Evolutionary conservation across 2,797 vertebrate species (phyloP).

Genomic region (Crypturellus tataupa): DNA sequence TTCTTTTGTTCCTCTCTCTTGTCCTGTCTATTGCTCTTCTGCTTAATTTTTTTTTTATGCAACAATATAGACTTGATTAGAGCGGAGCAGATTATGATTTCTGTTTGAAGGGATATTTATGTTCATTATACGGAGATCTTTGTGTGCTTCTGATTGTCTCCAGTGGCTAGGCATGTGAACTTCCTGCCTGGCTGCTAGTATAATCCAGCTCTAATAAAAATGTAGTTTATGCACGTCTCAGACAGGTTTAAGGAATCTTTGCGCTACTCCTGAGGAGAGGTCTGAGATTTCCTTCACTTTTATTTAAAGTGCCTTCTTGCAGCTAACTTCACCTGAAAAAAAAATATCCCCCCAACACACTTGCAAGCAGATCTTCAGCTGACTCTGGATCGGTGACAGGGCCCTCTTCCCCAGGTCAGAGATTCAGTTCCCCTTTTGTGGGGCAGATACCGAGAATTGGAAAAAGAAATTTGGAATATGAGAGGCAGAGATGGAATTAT

Average conservation of each 20-base stretch:
- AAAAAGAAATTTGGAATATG: not conserved
- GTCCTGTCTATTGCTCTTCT: constrained; percentile 47
- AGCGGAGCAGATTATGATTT: constrained; percentile 73
- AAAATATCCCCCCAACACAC: no score
- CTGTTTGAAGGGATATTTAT: constrained; percentile 80
- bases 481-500: not conserved
- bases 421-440: not conserved
- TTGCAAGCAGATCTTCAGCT: not conserved
- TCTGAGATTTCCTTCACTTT: constrained; percentile 51
- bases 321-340: not conserved
- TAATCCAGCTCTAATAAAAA: constrained; percentile 77
- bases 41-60: constrained; percentile 79
- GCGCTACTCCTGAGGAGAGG: constrained; percentile 62
- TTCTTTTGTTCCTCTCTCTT: constrained; percentile 51
- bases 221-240: constrained; percentile 46
- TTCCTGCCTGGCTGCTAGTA: constrained; percentile 67
- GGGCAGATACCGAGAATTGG: not conserved
- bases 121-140: constrained; percentile 80
- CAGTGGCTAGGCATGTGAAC: constrained; percentile 74
- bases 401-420: not conserved
- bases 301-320: constrained; percentile 21
- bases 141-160: constrained; percentile 76
- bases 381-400: not conserved
- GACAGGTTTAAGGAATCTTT: constrained; percentile 62
- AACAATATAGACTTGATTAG: constrained; percentile 81